Evolutionary conservation across 2,113 vertebrate species (phyloP).

Genomic region (Boulengeromyrus knoepffleri): DNA sequence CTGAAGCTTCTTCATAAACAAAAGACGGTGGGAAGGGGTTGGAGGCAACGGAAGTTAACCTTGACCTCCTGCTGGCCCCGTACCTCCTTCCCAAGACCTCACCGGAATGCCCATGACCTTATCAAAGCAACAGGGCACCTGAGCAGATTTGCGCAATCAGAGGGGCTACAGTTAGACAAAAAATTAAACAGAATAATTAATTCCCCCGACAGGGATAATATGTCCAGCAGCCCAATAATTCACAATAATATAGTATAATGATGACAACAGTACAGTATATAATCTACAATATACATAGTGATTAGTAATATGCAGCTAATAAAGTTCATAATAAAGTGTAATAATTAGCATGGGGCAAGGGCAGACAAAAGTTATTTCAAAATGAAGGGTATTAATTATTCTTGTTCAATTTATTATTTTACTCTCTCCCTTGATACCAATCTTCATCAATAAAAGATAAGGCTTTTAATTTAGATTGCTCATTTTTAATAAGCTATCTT

Average conservation of each 20-base stretch:
- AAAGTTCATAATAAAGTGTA: slow-evolving; percentile 10
- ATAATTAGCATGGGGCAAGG: slow-evolving; percentile 5
- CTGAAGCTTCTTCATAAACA: background rate
- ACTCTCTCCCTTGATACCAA: slow-evolving; percentile 15
- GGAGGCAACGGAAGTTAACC: background rate
- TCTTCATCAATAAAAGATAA: slow-evolving; percentile 21
- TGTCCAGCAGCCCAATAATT: background rate
- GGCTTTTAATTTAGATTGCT: slow-evolving; percentile 14
- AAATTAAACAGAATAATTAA: slow-evolving; percentile 4
- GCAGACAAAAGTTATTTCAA: slow-evolving; percentile 18
- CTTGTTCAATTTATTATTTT: slow-evolving; percentile 12
- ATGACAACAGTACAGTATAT: background rate
- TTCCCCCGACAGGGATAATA: background rate
- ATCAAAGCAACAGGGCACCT: background rate
- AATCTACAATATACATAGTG: background rate
- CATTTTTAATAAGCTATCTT: slow-evolving; percentile 17
- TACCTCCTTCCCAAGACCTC: background rate
- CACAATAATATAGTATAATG: slow-evolving; percentile 1
- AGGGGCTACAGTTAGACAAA: background rate
- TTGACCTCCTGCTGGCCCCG: background rate
- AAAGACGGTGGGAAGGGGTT: background rate
- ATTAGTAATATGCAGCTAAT: background rate
- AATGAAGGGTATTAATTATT: slow-evolving; percentile 14
- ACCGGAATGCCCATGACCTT: background rate
- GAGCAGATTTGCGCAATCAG: background rate